These are phyloP conservation scores for Nudaria mundana DNA, from an alignment of 2,888 invertebrate genomes.

Conservation along the genomic window DNA sequence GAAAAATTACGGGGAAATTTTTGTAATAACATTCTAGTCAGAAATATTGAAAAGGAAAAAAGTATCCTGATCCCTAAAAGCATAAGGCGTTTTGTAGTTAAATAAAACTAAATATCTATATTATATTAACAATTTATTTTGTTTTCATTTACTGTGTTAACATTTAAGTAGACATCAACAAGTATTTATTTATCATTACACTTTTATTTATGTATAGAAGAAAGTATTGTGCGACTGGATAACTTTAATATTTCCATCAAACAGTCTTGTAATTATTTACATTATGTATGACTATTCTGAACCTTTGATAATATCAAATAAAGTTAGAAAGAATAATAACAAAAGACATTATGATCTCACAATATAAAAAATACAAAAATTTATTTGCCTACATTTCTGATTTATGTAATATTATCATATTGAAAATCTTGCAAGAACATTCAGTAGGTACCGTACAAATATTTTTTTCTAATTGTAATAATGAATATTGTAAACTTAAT, in stretches of 20 bases:
- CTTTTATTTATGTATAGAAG: conserved; percentile 44
- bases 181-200: conserved; percentile 41
- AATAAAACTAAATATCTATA: conserved; percentile 32
- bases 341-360: too few species aligned
- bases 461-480: too few species aligned
- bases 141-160: conserved; percentile 47
- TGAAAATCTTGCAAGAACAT: conserved; percentile 19
- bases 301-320: too few species aligned
- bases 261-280: conserved; percentile 62
- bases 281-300: conserved; percentile 33
- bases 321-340: too few species aligned
- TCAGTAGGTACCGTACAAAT: conserved; percentile 26
- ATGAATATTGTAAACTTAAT: too few species aligned
- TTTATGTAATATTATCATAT: conserved; percentile 24
- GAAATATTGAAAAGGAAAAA: neutral
- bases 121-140: conserved; percentile 55
- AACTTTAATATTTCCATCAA: conserved; percentile 48
- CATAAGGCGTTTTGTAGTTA: too few species aligned
- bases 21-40: too few species aligned
- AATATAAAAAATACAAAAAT: conserved; percentile 56
- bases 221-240: conserved; percentile 67
- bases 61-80: neutral
- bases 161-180: conserved; percentile 61
- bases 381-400: too few species aligned
- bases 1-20: too few species aligned